These are phyloP conservation scores for Sinocyclocheilus maitianheensis DNA, from an alignment of 2,113 vertebrate genomes.

Conservation along the genomic window DNA sequence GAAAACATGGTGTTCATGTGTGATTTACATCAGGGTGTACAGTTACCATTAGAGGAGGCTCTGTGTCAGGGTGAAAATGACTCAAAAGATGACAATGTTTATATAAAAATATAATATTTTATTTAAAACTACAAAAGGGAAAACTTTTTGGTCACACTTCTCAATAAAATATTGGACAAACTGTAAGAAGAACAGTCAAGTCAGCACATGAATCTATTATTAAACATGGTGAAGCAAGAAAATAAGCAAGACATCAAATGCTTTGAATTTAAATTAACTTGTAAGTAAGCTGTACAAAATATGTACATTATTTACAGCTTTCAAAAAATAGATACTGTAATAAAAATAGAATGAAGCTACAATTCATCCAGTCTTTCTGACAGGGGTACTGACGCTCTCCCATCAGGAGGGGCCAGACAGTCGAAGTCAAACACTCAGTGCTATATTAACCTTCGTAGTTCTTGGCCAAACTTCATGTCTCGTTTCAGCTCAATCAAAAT, in stretches of 20 bases:
- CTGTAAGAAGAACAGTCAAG: conserved; percentile 82
- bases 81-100: conserved; percentile 65
- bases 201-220: conserved; percentile 82
- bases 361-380: conserved; percentile 91
- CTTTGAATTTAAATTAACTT: conserved; percentile 97
- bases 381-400: conserved; percentile 78
- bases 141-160: conserved; percentile 98
- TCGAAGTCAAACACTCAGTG: conserved; percentile 80
- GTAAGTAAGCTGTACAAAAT: conserved; percentile 97
- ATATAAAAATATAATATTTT: conserved; percentile 99
- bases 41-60: not conserved
- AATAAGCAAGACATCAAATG: conserved; percentile 71
- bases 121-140: conserved; percentile 96
- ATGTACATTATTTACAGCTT: conserved; percentile 94
- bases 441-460: conserved; percentile 72
- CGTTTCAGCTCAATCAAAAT: conserved; percentile 42
- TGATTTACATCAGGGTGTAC: not conserved
- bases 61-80: conserved; percentile 19
- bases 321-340: conserved; percentile 69
- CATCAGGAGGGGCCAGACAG: conserved; percentile 79
- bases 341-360: conserved; percentile 84
- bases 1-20: not conserved
- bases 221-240: conserved; percentile 86
- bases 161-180: conserved; percentile 90
- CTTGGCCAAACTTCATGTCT: conserved; percentile 65